Conservation (phyloP, 2,797 vertebrate genomes). For the Sebastolobus alascanus region DNA sequence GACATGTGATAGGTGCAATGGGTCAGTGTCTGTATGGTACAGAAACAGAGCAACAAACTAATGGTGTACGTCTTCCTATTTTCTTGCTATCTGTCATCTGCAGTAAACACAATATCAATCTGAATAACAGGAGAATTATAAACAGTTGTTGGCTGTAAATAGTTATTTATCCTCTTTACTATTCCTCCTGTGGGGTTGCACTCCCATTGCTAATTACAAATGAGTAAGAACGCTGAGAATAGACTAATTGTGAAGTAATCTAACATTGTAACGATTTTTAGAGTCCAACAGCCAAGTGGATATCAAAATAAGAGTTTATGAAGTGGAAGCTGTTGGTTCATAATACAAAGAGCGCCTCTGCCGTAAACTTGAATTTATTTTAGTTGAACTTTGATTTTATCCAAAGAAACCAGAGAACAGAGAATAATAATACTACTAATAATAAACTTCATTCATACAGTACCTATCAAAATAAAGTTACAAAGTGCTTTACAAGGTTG, state of each 20-base stretch:
- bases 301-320: neutral
- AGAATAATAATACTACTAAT: neutral
- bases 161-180: neutral
- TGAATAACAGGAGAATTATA: neutral
- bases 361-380: neutral
- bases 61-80: neutral
- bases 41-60: neutral
- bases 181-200: neutral
- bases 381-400: neutral
- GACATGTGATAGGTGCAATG: neutral
- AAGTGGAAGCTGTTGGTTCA: neutral
- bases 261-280: neutral
- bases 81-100: neutral
- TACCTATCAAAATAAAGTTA: neutral
- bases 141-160: neutral
- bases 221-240: neutral
- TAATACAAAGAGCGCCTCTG: neutral
- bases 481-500: neutral
- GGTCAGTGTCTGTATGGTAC: neutral
- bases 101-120: neutral
- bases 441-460: neutral
- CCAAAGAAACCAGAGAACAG: too few species aligned
- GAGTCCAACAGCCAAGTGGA: neutral
- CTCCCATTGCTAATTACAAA: slow-evolving; percentile 3
- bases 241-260: neutral